These are phyloP conservation scores for Vombatus ursinus DNA, from an alignment of 2,113 vertebrate genomes.

Conservation along the genomic window DNA sequence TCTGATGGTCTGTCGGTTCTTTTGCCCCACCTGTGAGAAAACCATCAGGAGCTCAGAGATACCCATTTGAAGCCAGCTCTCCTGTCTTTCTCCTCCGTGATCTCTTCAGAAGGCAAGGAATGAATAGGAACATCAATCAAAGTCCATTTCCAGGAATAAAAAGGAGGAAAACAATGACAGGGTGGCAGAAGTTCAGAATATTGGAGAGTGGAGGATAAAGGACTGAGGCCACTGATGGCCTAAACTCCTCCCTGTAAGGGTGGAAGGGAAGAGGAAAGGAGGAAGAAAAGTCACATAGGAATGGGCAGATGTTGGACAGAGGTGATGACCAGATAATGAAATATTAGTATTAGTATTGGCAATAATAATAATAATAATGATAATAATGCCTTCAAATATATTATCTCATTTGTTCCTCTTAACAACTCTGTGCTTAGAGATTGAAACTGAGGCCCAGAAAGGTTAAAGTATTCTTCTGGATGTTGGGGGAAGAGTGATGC, in stretches of 20 bases:
- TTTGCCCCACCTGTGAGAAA: neutral
- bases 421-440: neutral
- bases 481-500: neutral
- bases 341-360: neutral
- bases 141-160: neutral
- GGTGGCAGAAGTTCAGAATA: neutral
- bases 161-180: neutral
- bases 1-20: neutral
- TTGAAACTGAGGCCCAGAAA: neutral
- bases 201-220: neutral
- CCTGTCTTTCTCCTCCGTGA: neutral
- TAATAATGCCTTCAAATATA: neutral
- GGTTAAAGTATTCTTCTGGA: neutral
- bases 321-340: neutral
- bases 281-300: neutral
- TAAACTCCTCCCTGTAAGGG: neutral
- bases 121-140: neutral
- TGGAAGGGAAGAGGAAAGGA: neutral
- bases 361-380: neutral
- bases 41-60: neutral
- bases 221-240: neutral
- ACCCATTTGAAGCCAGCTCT: neutral
- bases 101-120: neutral
- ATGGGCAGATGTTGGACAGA: neutral
- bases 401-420: neutral